Conservation (phyloP, 2,113 vertebrate species). For the Ammodytes dubius region DNA sequence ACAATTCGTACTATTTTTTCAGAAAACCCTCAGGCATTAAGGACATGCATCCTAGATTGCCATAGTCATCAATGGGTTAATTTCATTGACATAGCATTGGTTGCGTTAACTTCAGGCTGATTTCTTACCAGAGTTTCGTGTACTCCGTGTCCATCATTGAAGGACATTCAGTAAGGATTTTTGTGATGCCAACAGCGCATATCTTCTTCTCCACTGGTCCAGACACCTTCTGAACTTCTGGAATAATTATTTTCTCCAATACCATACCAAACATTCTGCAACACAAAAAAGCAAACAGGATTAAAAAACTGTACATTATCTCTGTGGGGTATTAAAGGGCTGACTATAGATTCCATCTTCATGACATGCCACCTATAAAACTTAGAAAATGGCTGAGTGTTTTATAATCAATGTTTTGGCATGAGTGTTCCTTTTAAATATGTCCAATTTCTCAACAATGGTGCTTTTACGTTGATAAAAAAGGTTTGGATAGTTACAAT, state of each 20-base stretch:
- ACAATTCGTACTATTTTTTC: too few species aligned
- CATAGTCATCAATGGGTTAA: too few species aligned
- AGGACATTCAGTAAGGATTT: constrained; percentile 96
- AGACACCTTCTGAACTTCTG: constrained; percentile 98
- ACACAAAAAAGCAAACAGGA: neutral
- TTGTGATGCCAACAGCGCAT: constrained; percentile 97
- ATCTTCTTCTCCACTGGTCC: constrained; percentile 98
- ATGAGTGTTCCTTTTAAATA: neutral
- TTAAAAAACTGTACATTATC: neutral
- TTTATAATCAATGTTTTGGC: neutral
- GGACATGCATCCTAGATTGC: too few species aligned
- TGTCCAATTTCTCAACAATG: neutral
- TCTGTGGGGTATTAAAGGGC: neutral
- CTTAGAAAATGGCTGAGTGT: neutral
- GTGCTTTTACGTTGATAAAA: neutral
- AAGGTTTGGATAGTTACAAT: neutral
- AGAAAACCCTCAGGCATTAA: too few species aligned
- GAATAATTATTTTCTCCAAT: constrained; percentile 97
- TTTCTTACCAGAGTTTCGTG: constrained; percentile 94
- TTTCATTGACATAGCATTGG: too few species aligned
- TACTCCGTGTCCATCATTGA: constrained; percentile 99
- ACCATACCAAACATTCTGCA: constrained; percentile 99
- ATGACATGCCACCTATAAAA: neutral
- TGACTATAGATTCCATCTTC: neutral
- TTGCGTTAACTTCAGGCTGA: neutral